Percentiles rank a stretch among this genome's conserved stretches.
These are phyloP conservation scores for Phrynocephalus forsythii DNA, from an alignment of 2,797 vertebrate genomes.

Conservation along the genomic window DNA sequence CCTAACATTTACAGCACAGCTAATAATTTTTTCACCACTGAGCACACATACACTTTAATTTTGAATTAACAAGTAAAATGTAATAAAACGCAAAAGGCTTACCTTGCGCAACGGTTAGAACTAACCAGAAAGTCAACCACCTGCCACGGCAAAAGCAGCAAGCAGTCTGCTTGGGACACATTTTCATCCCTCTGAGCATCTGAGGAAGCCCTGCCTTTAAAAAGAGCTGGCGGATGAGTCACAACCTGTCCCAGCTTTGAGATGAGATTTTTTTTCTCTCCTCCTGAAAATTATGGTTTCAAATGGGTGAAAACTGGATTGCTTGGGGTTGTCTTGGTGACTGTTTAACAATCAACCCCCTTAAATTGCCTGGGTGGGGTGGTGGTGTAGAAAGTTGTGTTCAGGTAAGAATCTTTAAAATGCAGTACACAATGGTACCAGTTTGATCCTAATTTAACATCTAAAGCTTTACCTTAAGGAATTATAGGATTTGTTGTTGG, in stretches of 20 bases:
- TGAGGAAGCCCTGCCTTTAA: slow-evolving; percentile 45
- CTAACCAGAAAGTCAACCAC: slow-evolving; percentile 44
- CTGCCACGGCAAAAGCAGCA: slow-evolving; percentile 22
- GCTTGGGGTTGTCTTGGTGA: not conserved
- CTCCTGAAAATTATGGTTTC: slow-evolving; percentile 45
- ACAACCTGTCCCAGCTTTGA: slow-evolving; percentile 12
- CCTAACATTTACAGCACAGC: not conserved
- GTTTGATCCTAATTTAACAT: no score
- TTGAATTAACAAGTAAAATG: not conserved
- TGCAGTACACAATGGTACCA: no score
- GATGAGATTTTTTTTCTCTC: not conserved
- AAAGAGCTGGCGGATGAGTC: slow-evolving; percentile 50
- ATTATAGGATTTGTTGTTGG: no score
- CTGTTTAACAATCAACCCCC: slow-evolving; percentile 15
- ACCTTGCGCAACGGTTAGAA: slow-evolving; percentile 56
- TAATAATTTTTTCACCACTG: not conserved
- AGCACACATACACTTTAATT: not conserved
- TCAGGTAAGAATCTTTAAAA: not conserved
- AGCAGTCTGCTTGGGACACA: slow-evolving; percentile 44
- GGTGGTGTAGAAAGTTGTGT: not conserved
- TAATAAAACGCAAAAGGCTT: slow-evolving; percentile 48
- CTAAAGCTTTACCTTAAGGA: no score
- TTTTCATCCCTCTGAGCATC: slow-evolving; percentile 26
- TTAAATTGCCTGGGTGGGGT: not conserved
- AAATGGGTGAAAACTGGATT: slow-evolving; percentile 2